These are phyloP conservation scores for Smithornis capensis DNA, from an alignment of 2,113 vertebrate genomes.

Conservation along the genomic window DNA sequence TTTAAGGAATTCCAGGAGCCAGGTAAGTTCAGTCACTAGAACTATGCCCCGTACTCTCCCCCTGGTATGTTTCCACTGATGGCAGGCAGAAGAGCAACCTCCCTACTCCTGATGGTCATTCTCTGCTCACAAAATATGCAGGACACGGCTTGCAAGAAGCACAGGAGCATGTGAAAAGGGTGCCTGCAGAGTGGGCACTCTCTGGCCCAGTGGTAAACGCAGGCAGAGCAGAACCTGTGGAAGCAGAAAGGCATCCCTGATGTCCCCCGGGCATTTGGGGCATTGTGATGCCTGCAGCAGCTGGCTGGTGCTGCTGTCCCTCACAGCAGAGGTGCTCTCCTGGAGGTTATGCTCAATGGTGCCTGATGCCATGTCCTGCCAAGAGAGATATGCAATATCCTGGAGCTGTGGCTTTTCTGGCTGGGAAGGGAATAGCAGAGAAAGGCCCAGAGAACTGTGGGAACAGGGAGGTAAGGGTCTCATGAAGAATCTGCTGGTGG, in stretches of 20 bases:
- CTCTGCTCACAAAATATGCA: not conserved
- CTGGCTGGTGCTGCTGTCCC: not conserved
- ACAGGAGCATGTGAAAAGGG: not conserved
- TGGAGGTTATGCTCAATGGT: not conserved
- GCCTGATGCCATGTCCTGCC: not conserved
- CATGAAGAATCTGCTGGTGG: not conserved
- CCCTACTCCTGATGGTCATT: not conserved
- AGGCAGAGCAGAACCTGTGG: not conserved
- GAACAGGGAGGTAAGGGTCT: not conserved
- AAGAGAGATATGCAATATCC: not conserved
- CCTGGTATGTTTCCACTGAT: not conserved
- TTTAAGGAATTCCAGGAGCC: slow-evolving; percentile 69
- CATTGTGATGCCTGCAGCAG: not conserved
- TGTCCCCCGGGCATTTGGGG: not conserved
- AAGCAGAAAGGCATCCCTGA: not conserved
- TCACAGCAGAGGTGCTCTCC: not conserved
- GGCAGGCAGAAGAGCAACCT: not conserved
- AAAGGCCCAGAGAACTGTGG: not conserved
- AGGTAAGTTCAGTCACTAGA: slow-evolving; percentile 29
- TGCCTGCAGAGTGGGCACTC: not conserved
- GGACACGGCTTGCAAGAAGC: not conserved
- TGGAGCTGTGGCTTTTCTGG: not conserved
- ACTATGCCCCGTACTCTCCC: not conserved
- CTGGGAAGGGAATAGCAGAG: not conserved
- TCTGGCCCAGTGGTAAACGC: too few relatives aligned